A percentile compares a stretch with the other conserved stretches of the same genome.
These are phyloP conservation scores for Onchidella celtica DNA, from an alignment of 2,888 invertebrate species.

Conservation along the genomic window DNA sequence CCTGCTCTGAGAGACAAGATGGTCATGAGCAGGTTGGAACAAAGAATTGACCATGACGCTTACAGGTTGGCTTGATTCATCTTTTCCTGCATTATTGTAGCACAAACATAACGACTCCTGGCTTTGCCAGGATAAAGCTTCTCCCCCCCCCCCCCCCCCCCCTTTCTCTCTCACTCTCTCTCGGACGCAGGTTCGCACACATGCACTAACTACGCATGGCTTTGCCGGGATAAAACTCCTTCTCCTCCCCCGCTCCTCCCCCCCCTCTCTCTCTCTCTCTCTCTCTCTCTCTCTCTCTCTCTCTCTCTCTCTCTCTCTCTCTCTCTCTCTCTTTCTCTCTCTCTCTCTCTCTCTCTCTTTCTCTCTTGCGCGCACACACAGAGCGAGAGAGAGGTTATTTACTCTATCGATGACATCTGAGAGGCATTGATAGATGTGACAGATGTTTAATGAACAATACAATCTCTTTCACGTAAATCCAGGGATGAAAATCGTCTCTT, in stretches of 20 bases:
- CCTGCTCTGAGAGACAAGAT: conserved; percentile 48
- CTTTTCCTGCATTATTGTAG: background rate
- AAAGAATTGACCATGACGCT: conserved; percentile 78
- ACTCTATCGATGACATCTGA: background rate
- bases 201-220: too few species aligned
- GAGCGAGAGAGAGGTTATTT: background rate
- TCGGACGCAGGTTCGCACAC: too few species aligned
- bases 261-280: conserved; percentile 1
- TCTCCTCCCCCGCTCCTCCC: background rate
- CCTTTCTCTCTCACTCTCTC: conserved; percentile 30
- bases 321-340: background rate
- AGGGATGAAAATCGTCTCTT: too few species aligned
- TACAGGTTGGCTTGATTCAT: conserved; percentile 70
- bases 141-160: background rate
- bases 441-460: too few species aligned
- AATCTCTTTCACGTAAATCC: too few species aligned
- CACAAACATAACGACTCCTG: too few species aligned
- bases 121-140: too few species aligned
- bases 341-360: background rate
- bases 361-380: background rate
- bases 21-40: conserved; percentile 62
- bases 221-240: too few species aligned
- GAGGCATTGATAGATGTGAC: background rate
- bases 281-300: conserved; percentile 6
- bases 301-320: background rate